A percentile compares a stretch with the other conserved stretches of the same genome.
These are phyloP conservation scores for Trematomus loennbergii DNA, from an alignment of 2,113 vertebrate genomes.

Conservation along the genomic window DNA sequence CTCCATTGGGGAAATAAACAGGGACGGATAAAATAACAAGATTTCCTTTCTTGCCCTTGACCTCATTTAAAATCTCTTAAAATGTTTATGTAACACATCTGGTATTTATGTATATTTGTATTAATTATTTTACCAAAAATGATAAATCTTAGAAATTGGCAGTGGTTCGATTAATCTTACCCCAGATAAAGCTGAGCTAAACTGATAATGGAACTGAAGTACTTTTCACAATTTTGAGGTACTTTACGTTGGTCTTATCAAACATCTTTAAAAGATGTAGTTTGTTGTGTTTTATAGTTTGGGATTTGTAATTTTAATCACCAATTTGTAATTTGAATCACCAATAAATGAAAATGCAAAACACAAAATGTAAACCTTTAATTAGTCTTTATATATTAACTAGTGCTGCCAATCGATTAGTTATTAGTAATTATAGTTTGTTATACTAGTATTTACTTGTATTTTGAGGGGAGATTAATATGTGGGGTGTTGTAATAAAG, in stretches of 20 bases:
- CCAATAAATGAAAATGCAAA: not conserved
- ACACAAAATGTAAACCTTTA: not conserved
- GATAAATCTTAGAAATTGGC: no score
- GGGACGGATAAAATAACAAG: conserved; percentile 20
- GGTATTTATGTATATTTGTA: not conserved
- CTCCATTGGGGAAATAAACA: not conserved
- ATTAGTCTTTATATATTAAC: no score
- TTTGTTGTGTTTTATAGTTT: not conserved
- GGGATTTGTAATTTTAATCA: not conserved
- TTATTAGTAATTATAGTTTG: no score
- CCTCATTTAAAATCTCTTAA: not conserved
- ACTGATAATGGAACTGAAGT: not conserved
- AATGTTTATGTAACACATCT: not conserved
- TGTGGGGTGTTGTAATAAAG: no score
- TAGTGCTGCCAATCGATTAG: no score
- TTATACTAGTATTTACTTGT: no score
- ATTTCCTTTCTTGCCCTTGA: conserved; percentile 12
- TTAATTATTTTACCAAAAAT: no score
- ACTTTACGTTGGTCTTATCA: not conserved
- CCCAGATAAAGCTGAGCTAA: no score
- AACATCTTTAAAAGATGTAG: not conserved
- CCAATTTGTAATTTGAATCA: not conserved
- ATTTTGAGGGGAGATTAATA: no score
- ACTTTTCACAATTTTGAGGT: not conserved
- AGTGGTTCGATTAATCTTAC: no score